Base-by-base conservation (phyloP, 1,140 invertebrate genomes). In the Drosophila eugracilis region DNA sequence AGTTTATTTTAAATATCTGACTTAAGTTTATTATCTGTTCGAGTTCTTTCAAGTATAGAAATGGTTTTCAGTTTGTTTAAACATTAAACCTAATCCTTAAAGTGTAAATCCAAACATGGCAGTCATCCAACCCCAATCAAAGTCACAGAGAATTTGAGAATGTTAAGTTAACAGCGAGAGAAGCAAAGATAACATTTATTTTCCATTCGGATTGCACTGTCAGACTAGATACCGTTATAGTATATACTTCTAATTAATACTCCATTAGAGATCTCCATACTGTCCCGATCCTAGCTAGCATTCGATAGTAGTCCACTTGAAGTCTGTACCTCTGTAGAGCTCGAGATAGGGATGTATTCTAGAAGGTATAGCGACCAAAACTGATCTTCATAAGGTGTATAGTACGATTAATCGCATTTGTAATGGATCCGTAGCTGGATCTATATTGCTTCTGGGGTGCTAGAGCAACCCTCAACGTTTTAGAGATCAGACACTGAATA, bases 331-430 rank as follows among this genome's bases (percentile, higher is more conserved):
- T 66, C 54, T 28, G 19, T 28, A 17, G 14, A 22, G 17, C 17
- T 10, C 22, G 30, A n/a, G n/a, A 52, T 36, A 22, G 5, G n/a
- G 28, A 32, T 15, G 39, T 49, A 70, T 49, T 63, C 39, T 53
- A 42, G 30, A 42, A 42, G 39, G 48, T 49, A 71, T 71, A 80
- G 77, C 58, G 81, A 85, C 81, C 81, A 85, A 84, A 62, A 77
- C 63, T 77, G 65, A 78, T 62, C 59, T 86, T 47, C 67, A 60
- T 74, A 77, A 81, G 50, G 45, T 85, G 77, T 86, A 86, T 58
- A 80, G 63, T 66, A 77, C 49, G 55, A 30, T 48, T 34, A 77
- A 37, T 41, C 19, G 50, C 37, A 49, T 30, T 54, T 55, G 36
- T 6, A 32, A 50, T 32, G 45, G 49, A 67, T 24, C 26, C 53